These are phyloP conservation scores for Macrophya alboannulata DNA, from an alignment of 2,888 invertebrate species.

Conservation along the genomic window DNA sequence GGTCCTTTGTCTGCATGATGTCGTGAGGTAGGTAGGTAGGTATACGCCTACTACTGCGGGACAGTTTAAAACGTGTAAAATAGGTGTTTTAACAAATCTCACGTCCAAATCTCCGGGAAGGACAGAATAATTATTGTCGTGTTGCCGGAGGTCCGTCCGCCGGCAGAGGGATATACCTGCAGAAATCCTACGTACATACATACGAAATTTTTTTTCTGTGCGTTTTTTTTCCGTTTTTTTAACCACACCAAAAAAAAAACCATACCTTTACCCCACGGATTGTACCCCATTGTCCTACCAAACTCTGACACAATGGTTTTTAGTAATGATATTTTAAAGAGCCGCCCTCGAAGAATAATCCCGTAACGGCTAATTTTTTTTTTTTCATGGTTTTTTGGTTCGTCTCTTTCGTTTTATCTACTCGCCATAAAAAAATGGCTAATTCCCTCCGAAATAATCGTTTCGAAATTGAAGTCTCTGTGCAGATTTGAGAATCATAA, in stretches of 20 bases:
- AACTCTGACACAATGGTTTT: conserved; percentile 3
- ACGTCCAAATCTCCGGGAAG: conserved; percentile 50
- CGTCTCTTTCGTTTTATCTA: background rate
- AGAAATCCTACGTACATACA: background rate
- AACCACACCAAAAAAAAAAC: conserved; percentile 7
- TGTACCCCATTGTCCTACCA: background rate
- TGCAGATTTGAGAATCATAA: too few species aligned
- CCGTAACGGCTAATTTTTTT: conserved; percentile 3
- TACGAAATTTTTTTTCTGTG: too few species aligned
- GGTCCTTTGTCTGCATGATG: conserved; percentile 37
- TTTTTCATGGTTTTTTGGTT: background rate
- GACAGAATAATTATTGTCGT: conserved; percentile 51
- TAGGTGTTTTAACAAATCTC: conserved; percentile 52
- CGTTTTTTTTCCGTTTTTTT: background rate
- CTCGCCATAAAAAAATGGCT: background rate
- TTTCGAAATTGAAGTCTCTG: too few species aligned
- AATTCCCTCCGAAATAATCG: background rate
- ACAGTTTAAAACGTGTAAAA: conserved; percentile 49
- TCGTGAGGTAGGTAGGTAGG: background rate
- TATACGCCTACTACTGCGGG: conserved; percentile 1
- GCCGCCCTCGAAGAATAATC: background rate
- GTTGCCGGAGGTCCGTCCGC: background rate
- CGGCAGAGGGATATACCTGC: background rate
- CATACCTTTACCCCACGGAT: conserved; percentile 8
- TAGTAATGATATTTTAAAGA: conserved; percentile 45